Percentiles rank a stretch among this genome's conserved stretches.
Evolutionary conservation across 2,113 vertebrate genomes (phyloP).

Genomic region (Oplegnathus fasciatus): DNA sequence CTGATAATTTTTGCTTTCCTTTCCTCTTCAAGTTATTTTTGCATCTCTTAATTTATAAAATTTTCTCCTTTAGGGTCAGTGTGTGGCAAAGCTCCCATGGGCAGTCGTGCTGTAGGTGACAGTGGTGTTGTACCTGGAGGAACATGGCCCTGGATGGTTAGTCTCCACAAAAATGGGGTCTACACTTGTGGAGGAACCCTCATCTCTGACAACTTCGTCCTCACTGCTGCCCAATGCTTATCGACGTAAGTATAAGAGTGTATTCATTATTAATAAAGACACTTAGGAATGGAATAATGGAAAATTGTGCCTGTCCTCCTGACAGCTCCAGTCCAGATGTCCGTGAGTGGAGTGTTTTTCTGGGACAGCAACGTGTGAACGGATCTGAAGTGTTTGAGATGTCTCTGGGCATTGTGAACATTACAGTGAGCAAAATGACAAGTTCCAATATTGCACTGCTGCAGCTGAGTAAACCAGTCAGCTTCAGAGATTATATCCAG

Average conservation of each 20-base stretch:
- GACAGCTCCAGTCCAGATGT: conserved; percentile 51
- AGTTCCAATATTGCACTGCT: conserved; percentile 81
- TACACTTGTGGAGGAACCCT: conserved; percentile 85
- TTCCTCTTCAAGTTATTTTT: neutral
- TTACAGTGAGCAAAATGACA: conserved; percentile 45
- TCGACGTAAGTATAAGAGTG: conserved; percentile 50
- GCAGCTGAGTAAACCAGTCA: conserved; percentile 54
- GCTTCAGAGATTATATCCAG: conserved; percentile 70
- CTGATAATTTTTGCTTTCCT: neutral
- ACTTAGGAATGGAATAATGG: neutral
- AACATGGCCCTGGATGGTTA: conserved; percentile 86
- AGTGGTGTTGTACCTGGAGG: conserved; percentile 34
- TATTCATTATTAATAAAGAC: neutral
- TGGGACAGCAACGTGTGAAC: conserved; percentile 44
- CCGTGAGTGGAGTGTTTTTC: conserved; percentile 61
- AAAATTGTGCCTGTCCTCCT: neutral
- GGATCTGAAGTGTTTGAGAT: conserved; percentile 48
- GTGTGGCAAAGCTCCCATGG: conserved; percentile 60
- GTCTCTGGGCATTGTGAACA: conserved; percentile 23
- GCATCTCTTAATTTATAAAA: neutral
- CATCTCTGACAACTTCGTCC: conserved; percentile 77
- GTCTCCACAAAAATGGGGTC: conserved; percentile 57
- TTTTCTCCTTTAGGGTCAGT: conserved; percentile 22
- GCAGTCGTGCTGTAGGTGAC: conserved; percentile 11
- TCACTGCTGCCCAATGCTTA: conserved; percentile 77